Percentiles rank a stretch among this genome's conserved stretches.
Evolutionary conservation across 2,113 vertebrate genomes (phyloP).

Genomic region (Zosterops borbonicus): DNA sequence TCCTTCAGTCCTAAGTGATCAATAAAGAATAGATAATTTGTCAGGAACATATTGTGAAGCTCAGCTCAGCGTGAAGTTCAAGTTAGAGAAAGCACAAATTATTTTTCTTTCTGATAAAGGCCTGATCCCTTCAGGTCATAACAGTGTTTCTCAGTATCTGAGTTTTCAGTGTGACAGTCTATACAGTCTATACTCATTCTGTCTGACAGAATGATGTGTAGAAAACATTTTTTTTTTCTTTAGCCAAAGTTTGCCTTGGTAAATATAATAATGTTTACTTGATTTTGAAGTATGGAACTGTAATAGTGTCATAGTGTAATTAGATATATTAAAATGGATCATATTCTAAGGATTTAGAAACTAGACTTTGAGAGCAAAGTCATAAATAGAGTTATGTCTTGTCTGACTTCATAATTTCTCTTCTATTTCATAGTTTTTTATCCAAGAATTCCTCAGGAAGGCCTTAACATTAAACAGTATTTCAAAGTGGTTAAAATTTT

Average conservation of each 20-base stretch:
- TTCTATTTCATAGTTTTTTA: not conserved
- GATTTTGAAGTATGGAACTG: not conserved
- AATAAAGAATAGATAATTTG: not conserved
- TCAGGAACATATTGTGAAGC: not conserved
- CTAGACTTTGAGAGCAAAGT: not conserved
- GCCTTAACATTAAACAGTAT: not conserved
- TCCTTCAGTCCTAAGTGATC: not conserved
- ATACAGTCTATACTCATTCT: not conserved
- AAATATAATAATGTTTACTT: not conserved
- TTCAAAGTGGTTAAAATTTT: not conserved
- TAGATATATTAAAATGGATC: not conserved
- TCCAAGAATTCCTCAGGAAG: not conserved
- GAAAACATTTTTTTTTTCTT: not conserved
- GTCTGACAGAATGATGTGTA: not conserved
- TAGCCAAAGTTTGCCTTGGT: not conserved
- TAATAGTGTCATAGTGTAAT: not conserved
- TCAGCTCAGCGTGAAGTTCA: not conserved
- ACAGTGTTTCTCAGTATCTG: not conserved
- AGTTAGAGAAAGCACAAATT: not conserved
- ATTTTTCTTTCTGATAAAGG: not conserved
- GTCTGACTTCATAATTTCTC: not conserved
- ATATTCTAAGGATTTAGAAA: not conserved
- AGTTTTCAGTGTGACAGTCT: not conserved
- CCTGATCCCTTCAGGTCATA: not conserved
- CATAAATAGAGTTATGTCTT: not conserved